Base-by-base conservation (phyloP, 2,888 invertebrate genomes). In the Tiphia femorata region DNA sequence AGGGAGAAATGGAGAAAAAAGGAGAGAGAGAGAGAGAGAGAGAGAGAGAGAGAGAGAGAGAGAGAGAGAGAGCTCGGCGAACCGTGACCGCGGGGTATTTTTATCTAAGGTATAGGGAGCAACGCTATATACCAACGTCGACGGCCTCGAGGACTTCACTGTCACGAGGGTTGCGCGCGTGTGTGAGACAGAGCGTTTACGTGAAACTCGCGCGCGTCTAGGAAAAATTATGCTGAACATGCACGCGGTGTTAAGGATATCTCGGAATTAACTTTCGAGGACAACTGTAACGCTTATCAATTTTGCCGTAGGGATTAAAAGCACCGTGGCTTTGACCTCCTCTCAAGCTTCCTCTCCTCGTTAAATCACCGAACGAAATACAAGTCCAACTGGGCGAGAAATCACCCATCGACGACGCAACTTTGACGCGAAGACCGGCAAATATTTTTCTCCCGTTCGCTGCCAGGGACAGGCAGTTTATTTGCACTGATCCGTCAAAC, bases 401-500 rank as follows among this genome's bases (percentile, higher is more conserved):
- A 54, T 54, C 42, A 54, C 35, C 54, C 55, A 50, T 50, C 55
- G 55, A n/a, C n/a, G n/a, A 40, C 50, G 43, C 55, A 47, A 53
- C 43, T 55, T 23, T 54, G 55, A 58, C 49, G 68, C 58, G 38
- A 10, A 10, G 20, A 17, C 29, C 29, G 40, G 25, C 62, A 64
- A 67, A 71, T 66, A 71, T 68, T 65, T 72, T 70, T 72, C 64
- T 49, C 49, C 42, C 44, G n/a, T n/a, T n/a, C n/a, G n/a, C n/a
- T n/a, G n/a, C 23, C 49, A 53, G 47, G 57, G 61, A 71, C 69
- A 64, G 58, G 25, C 57, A 60, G 78, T 78, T 78, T 78, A 77
- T 78, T 78, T 77, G 75, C 73, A 73, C 72, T 67, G 70, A 72
- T 72, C 72, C 73, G 63, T 70, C 76, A 62, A 58, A 63, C 63